These are phyloP conservation scores for Tupaia tana DNA, from an alignment of 2,113 vertebrate genomes.

Conservation along the genomic window DNA sequence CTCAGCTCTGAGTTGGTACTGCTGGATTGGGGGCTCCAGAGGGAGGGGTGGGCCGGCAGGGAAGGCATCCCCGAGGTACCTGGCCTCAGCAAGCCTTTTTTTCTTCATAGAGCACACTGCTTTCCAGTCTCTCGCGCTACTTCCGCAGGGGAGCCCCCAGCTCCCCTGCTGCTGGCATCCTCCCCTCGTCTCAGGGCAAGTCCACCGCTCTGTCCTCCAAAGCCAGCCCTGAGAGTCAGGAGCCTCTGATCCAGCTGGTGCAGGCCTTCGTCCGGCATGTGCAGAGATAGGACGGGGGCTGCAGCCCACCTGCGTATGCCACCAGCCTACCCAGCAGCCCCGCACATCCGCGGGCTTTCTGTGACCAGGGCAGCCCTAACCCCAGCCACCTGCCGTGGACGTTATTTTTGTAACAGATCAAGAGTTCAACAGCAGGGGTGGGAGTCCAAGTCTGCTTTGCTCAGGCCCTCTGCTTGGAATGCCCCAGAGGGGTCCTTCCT, in stretches of 20 bases:
- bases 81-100: neutral
- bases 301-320: neutral
- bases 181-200: slow-evolving; percentile 93
- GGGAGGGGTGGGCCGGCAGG: neutral
- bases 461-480: neutral
- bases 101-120: slow-evolving; percentile 91
- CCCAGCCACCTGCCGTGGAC: neutral
- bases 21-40: neutral
- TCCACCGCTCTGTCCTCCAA: slow-evolving; percentile 88
- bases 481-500: neutral
- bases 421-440: slow-evolving; percentile 71
- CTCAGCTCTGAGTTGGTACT: slow-evolving; percentile 97
- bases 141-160: slow-evolving; percentile 94
- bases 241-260: slow-evolving; percentile 96
- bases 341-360: neutral
- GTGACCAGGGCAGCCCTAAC: neutral
- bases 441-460: slow-evolving; percentile 12
- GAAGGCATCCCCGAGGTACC: no score
- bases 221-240: slow-evolving; percentile 93
- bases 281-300: slow-evolving; percentile 90
- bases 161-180: slow-evolving; percentile 91
- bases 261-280: slow-evolving; percentile 96
- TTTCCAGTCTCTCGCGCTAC: slow-evolving; percentile 94
- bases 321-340: neutral
- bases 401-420: slow-evolving; percentile 86